Evolutionary conservation across 2,797 vertebrate genomes (phyloP), one percentile per base, ranked within the genome.

Genomic region (Petrocephalus sullivani): DNA sequence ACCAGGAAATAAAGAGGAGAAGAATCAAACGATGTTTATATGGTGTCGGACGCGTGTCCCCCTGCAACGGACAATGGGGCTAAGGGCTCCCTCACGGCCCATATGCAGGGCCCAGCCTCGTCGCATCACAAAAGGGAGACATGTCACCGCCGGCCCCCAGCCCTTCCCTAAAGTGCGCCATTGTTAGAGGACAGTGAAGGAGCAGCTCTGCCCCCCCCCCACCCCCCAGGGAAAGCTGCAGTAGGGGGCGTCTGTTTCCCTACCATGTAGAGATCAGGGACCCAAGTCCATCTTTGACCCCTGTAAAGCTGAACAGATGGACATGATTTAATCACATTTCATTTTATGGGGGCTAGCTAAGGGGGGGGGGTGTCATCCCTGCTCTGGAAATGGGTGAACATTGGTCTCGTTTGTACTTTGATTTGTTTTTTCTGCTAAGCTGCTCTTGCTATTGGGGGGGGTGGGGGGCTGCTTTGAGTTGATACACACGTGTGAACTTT

Each of bases 111-210:
- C 93, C 90, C 90, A 94, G 95, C 95, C 97, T 97, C 97, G 96
- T 97, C 96, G 96, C 94, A 93, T 94, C 94, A 96, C 41, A 94
- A 97, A 96, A 97, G 95, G 95, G 93, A 93, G 95, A 94, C 92
- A 93, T 92, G 91, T 93, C 92, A 89, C 90, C 33, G 37, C 88
- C 91, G 90, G 90, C 90, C 90, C 88, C 91, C 88, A 41, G 19
- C 19, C 75, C 41, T 49, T 81, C 46, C 75, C 75, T 81, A 21
- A 46, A 81, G 75, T 19, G 75, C 5, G 92, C 91, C 93, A 96
- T 98, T 98, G 96, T 97, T 95, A 93, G 91, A 93, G 95, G 96
- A 93, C 97, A 97, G 96, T 95, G 93, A 96, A 96, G 91, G 92
- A 91, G 92, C 97, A 92, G 94, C 97, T 97, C 95, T 92, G 16